phyloP scores from a whole-genome alignment of 2,113 vertebrate genomes.

The Cyrtonyx montezumae region DNA sequence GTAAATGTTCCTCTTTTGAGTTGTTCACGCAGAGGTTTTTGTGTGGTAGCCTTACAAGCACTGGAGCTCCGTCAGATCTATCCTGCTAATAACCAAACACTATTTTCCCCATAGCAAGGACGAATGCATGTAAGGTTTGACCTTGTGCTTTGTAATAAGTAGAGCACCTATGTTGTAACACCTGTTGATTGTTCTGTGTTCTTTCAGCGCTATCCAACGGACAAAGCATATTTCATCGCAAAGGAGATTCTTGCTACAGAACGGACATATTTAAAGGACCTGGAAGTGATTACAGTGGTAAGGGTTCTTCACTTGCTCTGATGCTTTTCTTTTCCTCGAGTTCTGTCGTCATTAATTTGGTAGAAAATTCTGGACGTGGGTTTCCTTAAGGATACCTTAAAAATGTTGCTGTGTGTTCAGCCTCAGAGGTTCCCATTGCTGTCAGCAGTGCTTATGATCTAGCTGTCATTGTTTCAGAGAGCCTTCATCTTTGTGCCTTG shows the following conservation, averaged over 20 bases:
- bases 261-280: constrained; percentile 91
- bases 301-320: constrained; percentile 31
- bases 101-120: background rate
- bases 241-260: constrained; percentile 98
- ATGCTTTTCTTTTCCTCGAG: background rate
- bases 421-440: background rate
- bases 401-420: background rate
- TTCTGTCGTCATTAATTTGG: background rate
- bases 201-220: constrained; percentile 82
- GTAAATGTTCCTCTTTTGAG: background rate
- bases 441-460: background rate
- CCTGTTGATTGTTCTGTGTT: background rate
- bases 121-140: background rate
- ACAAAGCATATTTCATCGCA: constrained; percentile 94
- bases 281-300: constrained; percentile 97
- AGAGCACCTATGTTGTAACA: background rate
- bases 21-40: background rate
- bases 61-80: background rate
- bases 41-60: background rate
- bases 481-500: background rate
- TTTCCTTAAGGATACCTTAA: background rate
- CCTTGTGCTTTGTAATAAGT: background rate
- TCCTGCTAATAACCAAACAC: background rate
- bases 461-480: background rate
- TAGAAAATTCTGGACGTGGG: background rate